Evolutionary conservation across 2,113 vertebrate genomes (phyloP), one percentile per base, ranked within the genome.

Genomic region (Ranitomeya imitator): DNA sequence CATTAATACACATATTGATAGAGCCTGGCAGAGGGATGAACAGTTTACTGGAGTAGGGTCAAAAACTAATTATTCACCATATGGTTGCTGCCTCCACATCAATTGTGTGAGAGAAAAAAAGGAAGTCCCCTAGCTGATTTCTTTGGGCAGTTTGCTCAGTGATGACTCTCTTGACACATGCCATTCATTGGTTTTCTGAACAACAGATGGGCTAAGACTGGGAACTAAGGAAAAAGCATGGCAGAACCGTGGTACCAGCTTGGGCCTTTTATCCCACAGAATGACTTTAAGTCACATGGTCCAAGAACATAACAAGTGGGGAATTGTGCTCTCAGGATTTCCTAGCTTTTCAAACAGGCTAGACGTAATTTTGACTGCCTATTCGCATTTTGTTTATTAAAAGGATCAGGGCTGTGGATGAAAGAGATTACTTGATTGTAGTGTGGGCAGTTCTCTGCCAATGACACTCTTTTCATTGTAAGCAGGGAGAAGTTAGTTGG

Each of bases 41-140:
- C 93, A 94, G 96, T 96, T 96, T 96, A 96, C 94, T 95, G 92
- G 94, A 96, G 93, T 91, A 93, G 93, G 94, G 95, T 96, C 94
- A 93, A 95, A 96, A 96, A 96, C 96, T 98, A 97, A 99, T 99
- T 98, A 98, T 98, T 97, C 96, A 92, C 97, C 98, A 99, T 99
- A 99, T 99, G 97, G 96, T 95, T 95, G 93, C 93, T 90, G 77
- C 94, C 95, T 95, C 93, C 93, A 92, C 93, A 95, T 96, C 96
- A 97, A 96, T 97, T 94, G 90, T 93, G 90, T 91, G 92, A 93
- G n/a, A 92, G 91, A 94, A 94, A 93, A 93, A 95, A 95, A 95
- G 95, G 94, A 96, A 95, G 95, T 96, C 94, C 93, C 93, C 93
- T 83, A 92, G 91, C 92, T 85, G 93, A 93, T 96, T 96, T 96